Base-by-base conservation (phyloP, 2,797 vertebrate genomes). In the Tenualosa ilisha region DNA sequence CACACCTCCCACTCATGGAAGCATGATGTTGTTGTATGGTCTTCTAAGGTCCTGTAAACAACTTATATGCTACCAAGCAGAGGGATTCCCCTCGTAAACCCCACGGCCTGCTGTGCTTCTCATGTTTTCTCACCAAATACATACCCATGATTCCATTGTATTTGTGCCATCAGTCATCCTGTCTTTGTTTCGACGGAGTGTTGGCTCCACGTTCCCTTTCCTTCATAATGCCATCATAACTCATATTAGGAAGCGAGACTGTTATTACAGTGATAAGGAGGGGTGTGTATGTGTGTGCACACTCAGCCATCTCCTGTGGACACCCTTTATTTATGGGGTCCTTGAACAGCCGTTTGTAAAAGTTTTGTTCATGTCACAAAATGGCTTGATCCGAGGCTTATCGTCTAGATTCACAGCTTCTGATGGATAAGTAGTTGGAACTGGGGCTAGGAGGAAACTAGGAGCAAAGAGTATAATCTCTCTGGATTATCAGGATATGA, bases 201-300 rank as follows among this genome's bases (percentile, higher is more conserved):
- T 46, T 3, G 72, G 72, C 40, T 17, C 72, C 15, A 7, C 46
- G 37, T 24, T 79, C 20, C 37, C 17, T 46, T 46, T 17, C 72
- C 43, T 22, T 22, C 17, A 43, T 43, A 79, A 43, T 79, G 72
- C 40, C 46, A 20, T n/a, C 72, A 43, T 79, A 79, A 79, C 37
- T 79, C 17, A 40, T 22, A 20, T 7, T 40, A 79, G 72, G 72
- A 79, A 79, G 40, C 40, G 2, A 46, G 40, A 43, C 15, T 9
- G 72, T 79, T 79, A 46, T 79, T 40, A 46, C 72, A 46, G 40
- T 40, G 72, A 79, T 79, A 79, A 22, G 72, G 40, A 79, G 72
- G 72, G 5, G 72, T 46, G 72, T 79, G 37, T 79, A 11, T 37
- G 26, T 37, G 65, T 37, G 26, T 37, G 65, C 56, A 24, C n/a